Evolutionary conservation across 1,140 invertebrate genomes (phyloP).

Genomic region (Oedothorax gibbosus): DNA sequence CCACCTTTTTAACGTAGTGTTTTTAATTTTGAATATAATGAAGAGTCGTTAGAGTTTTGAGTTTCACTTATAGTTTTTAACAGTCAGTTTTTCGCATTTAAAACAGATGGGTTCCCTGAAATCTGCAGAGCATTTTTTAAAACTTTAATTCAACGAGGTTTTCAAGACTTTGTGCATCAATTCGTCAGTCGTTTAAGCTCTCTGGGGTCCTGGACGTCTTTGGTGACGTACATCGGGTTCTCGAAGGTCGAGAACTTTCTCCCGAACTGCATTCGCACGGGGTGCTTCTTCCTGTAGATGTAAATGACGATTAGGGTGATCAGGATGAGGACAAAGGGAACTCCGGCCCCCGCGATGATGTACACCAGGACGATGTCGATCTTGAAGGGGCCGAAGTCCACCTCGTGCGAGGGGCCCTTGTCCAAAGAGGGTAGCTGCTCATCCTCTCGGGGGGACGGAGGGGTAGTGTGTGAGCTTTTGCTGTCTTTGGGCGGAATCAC

Average conservation of each 20-base stretch:
- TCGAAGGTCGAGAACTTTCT: constrained; percentile 68
- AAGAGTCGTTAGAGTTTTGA: too few relatives aligned
- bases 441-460: background rate
- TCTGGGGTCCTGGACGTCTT: constrained; percentile 59
- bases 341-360: constrained; percentile 40
- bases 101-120: too few relatives aligned
- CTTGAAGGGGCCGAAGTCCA: constrained; percentile 17
- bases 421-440: constrained; percentile 22
- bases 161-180: background rate
- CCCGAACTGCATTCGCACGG: constrained; percentile 67
- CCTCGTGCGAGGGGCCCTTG: constrained; percentile 22
- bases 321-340: constrained; percentile 13
- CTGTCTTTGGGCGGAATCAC: constrained; percentile 43
- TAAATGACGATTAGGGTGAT: constrained; percentile 27
- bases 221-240: constrained; percentile 66
- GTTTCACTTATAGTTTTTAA: too few relatives aligned
- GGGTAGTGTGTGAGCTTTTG: background rate
- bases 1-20: too few relatives aligned
- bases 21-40: too few relatives aligned
- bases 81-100: too few relatives aligned
- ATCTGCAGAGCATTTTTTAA: too few relatives aligned
- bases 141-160: too few relatives aligned
- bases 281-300: constrained; percentile 66
- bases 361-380: constrained; percentile 29
- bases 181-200: constrained; percentile 46